Percentiles rank a stretch among this genome's conserved stretches.
These are phyloP conservation scores for Drosophila kuntzei DNA, from an alignment of 2,888 invertebrate species.

Conservation along the genomic window DNA sequence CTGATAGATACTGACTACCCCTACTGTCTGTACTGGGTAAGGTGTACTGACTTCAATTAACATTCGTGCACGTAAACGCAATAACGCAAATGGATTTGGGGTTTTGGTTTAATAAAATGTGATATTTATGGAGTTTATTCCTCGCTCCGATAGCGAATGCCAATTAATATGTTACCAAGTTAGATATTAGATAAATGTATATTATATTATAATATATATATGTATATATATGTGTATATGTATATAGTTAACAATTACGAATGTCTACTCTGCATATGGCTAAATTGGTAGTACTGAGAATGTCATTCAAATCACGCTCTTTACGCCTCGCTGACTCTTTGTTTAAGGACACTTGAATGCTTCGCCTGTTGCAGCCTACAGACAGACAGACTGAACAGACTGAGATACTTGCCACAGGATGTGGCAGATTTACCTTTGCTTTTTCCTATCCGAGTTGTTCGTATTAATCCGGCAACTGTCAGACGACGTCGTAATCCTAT, in stretches of 20 bases:
- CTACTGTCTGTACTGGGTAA: conserved; percentile 17
- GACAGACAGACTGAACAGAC: neutral
- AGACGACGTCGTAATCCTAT: conserved; percentile 71
- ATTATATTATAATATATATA: conserved; percentile 21
- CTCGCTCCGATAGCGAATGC: conserved; percentile 46
- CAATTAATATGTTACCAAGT: conserved; percentile 69
- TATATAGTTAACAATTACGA: conserved; percentile 66
- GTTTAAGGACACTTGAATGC: conserved; percentile 33
- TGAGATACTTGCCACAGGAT: conserved; percentile 9
- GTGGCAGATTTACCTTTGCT: conserved; percentile 44
- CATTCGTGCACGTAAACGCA: conserved; percentile 79
- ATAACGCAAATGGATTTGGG: conserved; percentile 80
- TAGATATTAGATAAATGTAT: conserved; percentile 58
- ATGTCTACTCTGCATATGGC: conserved; percentile 36
- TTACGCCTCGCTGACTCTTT: conserved; percentile 5
- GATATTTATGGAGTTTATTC: conserved; percentile 75
- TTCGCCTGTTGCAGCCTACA: conserved; percentile 17
- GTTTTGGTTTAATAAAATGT: conserved; percentile 73
- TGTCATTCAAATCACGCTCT: conserved; percentile 42
- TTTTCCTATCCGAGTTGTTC: conserved; percentile 48
- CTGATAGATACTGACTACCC: neutral
- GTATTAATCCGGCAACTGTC: conserved; percentile 65
- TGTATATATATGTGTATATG: conserved; percentile 26
- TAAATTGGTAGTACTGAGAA: neutral
- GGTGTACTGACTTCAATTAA: conserved; percentile 73